These are phyloP conservation scores for Equus quagga DNA, from an alignment of 2,113 vertebrate species.

Conservation along the genomic window DNA sequence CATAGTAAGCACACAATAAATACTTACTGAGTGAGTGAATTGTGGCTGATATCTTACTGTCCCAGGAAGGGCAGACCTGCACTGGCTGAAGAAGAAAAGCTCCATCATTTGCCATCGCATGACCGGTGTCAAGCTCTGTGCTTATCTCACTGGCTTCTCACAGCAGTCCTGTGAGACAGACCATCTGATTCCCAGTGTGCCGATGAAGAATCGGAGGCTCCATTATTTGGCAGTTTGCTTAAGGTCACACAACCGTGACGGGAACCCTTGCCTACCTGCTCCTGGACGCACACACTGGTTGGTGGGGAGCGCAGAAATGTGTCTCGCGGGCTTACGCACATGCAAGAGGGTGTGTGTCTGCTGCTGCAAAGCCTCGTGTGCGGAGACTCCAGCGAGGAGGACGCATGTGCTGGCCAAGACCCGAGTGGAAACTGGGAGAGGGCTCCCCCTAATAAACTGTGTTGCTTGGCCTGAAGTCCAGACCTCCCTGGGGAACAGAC, in stretches of 20 bases:
- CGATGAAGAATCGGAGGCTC: background rate
- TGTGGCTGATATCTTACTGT: background rate
- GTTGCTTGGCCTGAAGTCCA: background rate
- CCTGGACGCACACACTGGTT: background rate
- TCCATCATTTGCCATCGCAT: background rate
- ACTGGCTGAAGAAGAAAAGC: background rate
- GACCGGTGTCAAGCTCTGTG: background rate
- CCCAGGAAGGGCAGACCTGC: background rate
- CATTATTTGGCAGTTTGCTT: background rate
- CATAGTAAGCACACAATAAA: background rate
- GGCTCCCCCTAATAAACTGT: background rate
- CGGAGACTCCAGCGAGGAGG: background rate
- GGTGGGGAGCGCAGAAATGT: background rate
- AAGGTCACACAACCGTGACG: background rate
- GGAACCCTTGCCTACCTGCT: background rate
- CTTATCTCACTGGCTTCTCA: background rate
- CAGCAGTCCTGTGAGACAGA: background rate
- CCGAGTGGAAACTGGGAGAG: background rate
- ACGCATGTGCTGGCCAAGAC: background rate
- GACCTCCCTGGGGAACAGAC: background rate
- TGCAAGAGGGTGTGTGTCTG: background rate
- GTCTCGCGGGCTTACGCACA: background rate
- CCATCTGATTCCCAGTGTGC: constrained; percentile 32
- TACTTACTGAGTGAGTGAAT: background rate
- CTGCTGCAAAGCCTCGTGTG: background rate